Percentiles rank a stretch among this genome's conserved stretches.
These are phyloP conservation scores for Acromyrmex heyeri DNA, from an alignment of 1,140 invertebrate species.

Conservation along the genomic window DNA sequence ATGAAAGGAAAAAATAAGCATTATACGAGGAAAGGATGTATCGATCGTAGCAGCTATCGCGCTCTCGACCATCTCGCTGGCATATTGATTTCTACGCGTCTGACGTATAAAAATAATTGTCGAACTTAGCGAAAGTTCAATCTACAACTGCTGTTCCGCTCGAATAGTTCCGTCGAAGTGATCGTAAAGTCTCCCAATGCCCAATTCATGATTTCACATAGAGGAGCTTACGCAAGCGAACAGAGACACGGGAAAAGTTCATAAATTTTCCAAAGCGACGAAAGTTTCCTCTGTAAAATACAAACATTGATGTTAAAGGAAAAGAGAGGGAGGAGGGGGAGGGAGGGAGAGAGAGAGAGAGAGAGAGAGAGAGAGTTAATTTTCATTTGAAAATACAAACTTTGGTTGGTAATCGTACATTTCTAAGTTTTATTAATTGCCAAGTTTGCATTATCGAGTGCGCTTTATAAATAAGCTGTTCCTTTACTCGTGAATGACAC, in stretches of 20 bases:
- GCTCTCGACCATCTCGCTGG: not conserved
- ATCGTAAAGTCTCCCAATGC: conserved; percentile 53
- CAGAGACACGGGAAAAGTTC: conserved; percentile 39
- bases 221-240: conserved; percentile 46
- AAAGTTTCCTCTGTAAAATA: conserved; percentile 54
- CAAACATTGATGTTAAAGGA: conserved; percentile 27
- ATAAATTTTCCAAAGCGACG: conserved; percentile 44
- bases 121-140: conserved; percentile 52
- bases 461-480: conserved; percentile 17
- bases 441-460: conserved; percentile 14
- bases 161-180: conserved; percentile 46
- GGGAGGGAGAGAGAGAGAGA: not conserved
- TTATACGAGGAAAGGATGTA: conserved; percentile 26
- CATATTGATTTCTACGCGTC: conserved; percentile 43
- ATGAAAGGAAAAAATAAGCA: conserved; percentile 19
- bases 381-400: conserved; percentile 29
- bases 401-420: conserved; percentile 20
- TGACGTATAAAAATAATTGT: conserved; percentile 62
- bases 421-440: conserved; percentile 36
- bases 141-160: conserved; percentile 53
- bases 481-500: not conserved
- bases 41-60: conserved; percentile 16
- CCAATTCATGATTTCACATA: conserved; percentile 58
- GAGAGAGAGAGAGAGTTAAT: conserved; percentile 13
- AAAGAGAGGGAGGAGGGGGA: not conserved